Conservation (phyloP, 2,113 vertebrate genomes). For the Collichthys lucidus region DNA sequence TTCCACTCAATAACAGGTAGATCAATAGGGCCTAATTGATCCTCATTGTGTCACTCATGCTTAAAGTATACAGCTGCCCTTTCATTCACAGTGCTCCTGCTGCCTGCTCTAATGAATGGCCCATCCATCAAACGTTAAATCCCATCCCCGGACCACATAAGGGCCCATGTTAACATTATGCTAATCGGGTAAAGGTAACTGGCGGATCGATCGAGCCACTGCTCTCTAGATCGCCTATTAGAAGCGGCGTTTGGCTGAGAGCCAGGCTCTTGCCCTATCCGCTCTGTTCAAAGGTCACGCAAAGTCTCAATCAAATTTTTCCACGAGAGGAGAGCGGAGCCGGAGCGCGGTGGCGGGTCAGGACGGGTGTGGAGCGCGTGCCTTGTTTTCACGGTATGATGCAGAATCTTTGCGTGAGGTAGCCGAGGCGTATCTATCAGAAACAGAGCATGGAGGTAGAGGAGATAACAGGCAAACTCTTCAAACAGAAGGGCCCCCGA, state of each 20-base stretch:
- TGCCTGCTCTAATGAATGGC: conserved; percentile 74
- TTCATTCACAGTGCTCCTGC: conserved; percentile 67
- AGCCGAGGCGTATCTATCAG: conserved; percentile 38
- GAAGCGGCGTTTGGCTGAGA: conserved; percentile 50
- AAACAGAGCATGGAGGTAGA: conserved; percentile 42
- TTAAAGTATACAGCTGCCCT: conserved; percentile 73
- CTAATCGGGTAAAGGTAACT: conserved; percentile 80
- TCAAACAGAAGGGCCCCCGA: conserved; percentile 37
- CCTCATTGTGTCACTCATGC: conserved; percentile 78
- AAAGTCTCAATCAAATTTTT: conserved; percentile 71
- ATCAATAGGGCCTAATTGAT: conserved; percentile 84
- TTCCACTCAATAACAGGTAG: conserved; percentile 75
- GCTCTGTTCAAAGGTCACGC: conserved; percentile 73
- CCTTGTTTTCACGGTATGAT: conserved; percentile 30
- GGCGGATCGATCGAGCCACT: conserved; percentile 68
- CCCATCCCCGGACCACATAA: conserved; percentile 54
- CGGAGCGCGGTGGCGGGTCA: background rate
- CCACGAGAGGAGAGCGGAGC: conserved; percentile 46
- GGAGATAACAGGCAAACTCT: conserved; percentile 45
- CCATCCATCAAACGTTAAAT: conserved; percentile 78
- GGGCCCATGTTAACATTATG: conserved; percentile 80
- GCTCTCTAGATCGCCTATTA: conserved; percentile 55
- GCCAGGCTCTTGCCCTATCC: conserved; percentile 53
- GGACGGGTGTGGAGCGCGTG: background rate
- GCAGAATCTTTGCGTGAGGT: conserved; percentile 30